Evolutionary conservation across 2,888 invertebrate genomes (phyloP).

Genomic region (Lithophane ornitopus): DNA sequence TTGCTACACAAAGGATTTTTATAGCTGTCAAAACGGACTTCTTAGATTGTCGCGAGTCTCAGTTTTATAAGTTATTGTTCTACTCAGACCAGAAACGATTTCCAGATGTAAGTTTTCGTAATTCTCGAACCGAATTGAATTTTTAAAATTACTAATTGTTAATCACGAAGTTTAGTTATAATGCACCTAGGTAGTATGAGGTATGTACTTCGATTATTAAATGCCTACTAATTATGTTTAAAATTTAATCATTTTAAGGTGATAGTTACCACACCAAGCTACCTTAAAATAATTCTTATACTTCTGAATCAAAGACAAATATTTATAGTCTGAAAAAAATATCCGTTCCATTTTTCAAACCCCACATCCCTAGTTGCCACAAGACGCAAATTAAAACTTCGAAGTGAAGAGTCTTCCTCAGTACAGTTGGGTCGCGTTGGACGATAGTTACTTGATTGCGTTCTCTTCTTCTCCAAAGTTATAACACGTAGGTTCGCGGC

Average conservation of each 20-base stretch:
- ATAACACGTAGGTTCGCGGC: conserved; percentile 33
- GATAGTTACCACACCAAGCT: neutral
- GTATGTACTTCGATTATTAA: neutral
- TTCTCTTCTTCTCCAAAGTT: conserved; percentile 54
- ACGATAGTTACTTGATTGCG: conserved; percentile 56
- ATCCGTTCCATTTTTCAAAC: neutral
- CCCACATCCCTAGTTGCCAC: neutral
- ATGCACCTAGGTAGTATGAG: no score
- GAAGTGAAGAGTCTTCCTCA: conserved; percentile 14
- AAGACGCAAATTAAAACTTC: conserved; percentile 34
- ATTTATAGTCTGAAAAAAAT: neutral
- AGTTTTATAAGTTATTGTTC: no score
- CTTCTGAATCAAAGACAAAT: neutral
- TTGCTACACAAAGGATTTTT: no score
- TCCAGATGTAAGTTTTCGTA: neutral
- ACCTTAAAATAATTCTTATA: neutral
- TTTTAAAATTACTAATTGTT: neutral
- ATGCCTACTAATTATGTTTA: neutral
- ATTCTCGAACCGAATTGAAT: neutral
- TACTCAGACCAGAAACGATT: neutral
- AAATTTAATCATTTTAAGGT: neutral
- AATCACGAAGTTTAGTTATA: neutral
- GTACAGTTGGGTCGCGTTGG: conserved; percentile 45
- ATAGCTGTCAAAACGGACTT: no score
- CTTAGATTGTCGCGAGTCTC: no score